Conservation (phyloP, 23 tunicate genomes). For the Corella eumyota region DNA sequence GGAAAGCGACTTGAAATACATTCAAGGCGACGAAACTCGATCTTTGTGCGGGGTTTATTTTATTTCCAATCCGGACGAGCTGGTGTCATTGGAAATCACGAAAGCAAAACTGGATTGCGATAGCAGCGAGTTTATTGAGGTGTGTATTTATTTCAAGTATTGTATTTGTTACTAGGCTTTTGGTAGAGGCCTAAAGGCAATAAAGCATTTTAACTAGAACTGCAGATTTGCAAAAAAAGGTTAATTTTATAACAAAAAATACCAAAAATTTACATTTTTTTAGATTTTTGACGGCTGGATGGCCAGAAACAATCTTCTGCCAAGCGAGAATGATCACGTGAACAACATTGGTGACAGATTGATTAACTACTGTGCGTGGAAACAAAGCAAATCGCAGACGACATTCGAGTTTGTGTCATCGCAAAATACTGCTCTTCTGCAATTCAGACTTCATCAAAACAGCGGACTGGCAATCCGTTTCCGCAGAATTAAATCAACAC, state of each 20-base stretch:
- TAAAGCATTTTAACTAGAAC: too few species aligned
- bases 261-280: too few species aligned
- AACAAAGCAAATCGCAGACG: neutral
- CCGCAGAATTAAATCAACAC: constrained; percentile 4
- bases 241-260: too few species aligned
- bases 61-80: constrained; percentile 5
- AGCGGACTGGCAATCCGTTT: constrained; percentile 8
- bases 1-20: constrained; percentile 6
- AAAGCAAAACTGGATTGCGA: neutral
- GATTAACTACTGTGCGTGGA: constrained; percentile 2
- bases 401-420: constrained; percentile 6
- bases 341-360: neutral
- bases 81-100: constrained; percentile 10
- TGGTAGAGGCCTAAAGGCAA: too few species aligned
- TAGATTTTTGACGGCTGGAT: constrained; percentile 35
- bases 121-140: constrained; percentile 18
- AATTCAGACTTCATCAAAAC: constrained; percentile 5
- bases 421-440: constrained; percentile 29
- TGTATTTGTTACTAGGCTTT: too few species aligned
- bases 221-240: too few species aligned
- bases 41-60: constrained; percentile 11
- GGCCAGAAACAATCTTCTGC: constrained; percentile 11
- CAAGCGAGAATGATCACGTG: constrained; percentile 20
- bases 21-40: constrained; percentile 5
- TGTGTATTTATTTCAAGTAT: neutral